Percentiles rank a stretch among this genome's conserved stretches.
These are phyloP conservation scores for Pollenia angustigena DNA, from an alignment of 2,888 invertebrate species.

Conservation along the genomic window DNA sequence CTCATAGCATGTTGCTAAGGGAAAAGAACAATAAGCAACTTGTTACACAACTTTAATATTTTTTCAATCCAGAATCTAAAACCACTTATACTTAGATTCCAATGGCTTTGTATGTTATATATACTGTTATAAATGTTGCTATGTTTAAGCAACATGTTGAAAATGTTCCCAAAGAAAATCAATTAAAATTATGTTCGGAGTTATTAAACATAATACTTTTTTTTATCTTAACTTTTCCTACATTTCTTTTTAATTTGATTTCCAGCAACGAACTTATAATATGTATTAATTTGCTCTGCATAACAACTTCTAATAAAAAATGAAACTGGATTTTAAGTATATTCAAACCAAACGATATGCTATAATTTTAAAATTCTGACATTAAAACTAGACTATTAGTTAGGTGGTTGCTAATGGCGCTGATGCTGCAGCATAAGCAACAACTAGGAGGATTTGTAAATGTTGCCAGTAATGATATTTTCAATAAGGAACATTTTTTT, in stretches of 20 bases:
- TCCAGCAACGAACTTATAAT: neutral
- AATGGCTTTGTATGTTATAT: too few relatives aligned
- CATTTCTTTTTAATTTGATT: neutral
- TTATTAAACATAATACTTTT: too few relatives aligned
- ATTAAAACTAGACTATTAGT: constrained; percentile 43
- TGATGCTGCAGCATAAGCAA: neutral
- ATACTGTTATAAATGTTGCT: too few relatives aligned
- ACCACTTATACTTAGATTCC: too few relatives aligned
- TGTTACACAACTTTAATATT: too few relatives aligned
- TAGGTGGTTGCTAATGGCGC: constrained; percentile 32
- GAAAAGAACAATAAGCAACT: too few relatives aligned
- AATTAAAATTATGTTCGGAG: too few relatives aligned
- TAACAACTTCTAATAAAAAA: constrained; percentile 31
- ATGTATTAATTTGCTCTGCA: constrained; percentile 13
- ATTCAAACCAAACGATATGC: constrained; percentile 4
- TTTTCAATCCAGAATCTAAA: too few relatives aligned
- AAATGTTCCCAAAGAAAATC: neutral
- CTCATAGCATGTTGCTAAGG: too few relatives aligned
- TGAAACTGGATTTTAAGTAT: constrained; percentile 53
- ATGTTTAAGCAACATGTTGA: too few relatives aligned
- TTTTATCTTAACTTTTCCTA: too few relatives aligned
- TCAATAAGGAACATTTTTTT: constrained; percentile 45
- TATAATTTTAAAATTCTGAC: constrained; percentile 53
- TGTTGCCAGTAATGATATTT: constrained; percentile 62
- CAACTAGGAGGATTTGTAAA: constrained; percentile 62